phyloP scores from a whole-genome alignment of 2,888 invertebrate genomes.

The Mythimna pallens region DNA sequence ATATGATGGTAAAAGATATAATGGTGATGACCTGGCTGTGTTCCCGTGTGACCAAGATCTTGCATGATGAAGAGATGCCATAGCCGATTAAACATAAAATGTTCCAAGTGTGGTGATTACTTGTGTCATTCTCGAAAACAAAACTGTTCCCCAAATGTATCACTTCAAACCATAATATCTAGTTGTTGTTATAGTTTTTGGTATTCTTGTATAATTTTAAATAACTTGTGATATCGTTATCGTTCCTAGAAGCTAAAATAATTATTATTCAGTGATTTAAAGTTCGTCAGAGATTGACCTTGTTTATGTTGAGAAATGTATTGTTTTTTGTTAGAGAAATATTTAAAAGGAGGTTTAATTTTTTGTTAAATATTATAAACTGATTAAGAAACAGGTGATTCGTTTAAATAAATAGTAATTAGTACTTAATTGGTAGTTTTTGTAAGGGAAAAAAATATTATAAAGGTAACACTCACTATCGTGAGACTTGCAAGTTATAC shows the following conservation, averaged over 20 bases:
- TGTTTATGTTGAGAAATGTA: neutral
- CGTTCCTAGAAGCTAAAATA: neutral
- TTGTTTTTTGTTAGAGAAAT: neutral
- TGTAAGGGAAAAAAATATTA: neutral
- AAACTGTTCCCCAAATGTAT: neutral
- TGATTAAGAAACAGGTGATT: neutral
- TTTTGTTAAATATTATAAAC: neutral
- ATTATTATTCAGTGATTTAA: neutral
- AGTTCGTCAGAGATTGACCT: neutral
- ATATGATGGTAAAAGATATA: constrained; percentile 3
- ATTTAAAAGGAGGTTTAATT: neutral
- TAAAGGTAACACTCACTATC: constrained; percentile 1
- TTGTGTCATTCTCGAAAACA: constrained; percentile 9
- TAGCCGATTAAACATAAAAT: constrained; percentile 13
- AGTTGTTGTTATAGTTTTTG: neutral
- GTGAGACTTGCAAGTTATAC: constrained; percentile 11
- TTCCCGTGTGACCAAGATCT: constrained; percentile 3
- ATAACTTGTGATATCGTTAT: neutral
- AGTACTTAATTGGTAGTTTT: neutral
- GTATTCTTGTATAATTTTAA: neutral
- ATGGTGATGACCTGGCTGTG: constrained; percentile 2
- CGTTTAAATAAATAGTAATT: neutral
- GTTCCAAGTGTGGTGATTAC: constrained; percentile 8
- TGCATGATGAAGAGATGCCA: constrained; percentile 13
- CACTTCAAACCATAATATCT: constrained; percentile 1